These are phyloP conservation scores for Bubo scandiacus DNA, from an alignment of 2,113 vertebrate genomes.

Conservation along the genomic window DNA sequence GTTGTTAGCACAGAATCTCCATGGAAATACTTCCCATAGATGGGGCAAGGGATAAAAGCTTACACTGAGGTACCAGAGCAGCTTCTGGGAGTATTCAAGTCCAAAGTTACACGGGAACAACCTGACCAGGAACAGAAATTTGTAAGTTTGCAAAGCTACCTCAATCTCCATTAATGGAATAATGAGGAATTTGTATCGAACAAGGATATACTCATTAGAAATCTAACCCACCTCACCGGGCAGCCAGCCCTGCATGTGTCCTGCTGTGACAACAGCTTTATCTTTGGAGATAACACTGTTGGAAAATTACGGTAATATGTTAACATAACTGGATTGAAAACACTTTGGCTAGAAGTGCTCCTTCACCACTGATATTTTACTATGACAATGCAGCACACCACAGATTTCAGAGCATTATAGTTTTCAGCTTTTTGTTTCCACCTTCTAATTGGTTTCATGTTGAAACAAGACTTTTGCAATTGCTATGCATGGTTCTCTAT, in stretches of 20 bases:
- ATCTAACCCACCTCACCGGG: neutral
- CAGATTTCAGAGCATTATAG: neutral
- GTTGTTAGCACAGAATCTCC: neutral
- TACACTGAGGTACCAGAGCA: neutral
- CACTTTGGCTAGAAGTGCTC: neutral
- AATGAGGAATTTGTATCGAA: neutral
- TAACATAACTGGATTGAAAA: slow-evolving; percentile 8
- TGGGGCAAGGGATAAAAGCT: neutral
- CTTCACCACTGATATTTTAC: neutral
- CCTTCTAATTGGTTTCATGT: neutral
- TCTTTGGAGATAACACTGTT: neutral
- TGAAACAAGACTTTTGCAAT: neutral
- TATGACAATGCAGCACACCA: neutral
- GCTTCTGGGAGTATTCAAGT: neutral
- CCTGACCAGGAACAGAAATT: neutral
- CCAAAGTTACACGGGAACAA: neutral
- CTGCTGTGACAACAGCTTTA: neutral
- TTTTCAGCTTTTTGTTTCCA: neutral
- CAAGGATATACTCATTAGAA: neutral
- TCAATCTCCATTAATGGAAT: neutral
- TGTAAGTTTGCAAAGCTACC: neutral
- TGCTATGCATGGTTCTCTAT: neutral
- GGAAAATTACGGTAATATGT: neutral
- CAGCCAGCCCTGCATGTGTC: neutral
- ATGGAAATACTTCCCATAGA: neutral